Evolutionary conservation across 2,888 invertebrate species (phyloP).

Genomic region (Sinotaia quadrata): DNA sequence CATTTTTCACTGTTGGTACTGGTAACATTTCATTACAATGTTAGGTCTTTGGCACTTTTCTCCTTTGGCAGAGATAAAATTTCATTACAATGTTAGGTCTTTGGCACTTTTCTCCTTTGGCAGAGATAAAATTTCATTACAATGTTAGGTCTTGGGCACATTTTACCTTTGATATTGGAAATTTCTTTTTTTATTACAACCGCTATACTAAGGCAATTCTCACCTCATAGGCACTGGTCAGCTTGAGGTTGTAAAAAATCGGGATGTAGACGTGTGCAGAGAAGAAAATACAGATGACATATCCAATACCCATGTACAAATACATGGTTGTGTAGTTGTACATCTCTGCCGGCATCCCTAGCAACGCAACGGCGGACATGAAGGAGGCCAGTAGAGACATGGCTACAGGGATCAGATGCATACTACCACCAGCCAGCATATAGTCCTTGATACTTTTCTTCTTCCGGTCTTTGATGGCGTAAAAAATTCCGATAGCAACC

Average conservation of each 20-base stretch:
- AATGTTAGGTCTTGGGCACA: no score
- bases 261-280: conserved; percentile 59
- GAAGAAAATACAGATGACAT: conserved; percentile 59
- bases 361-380: conserved; percentile 61
- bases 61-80: no score
- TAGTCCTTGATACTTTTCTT: conserved; percentile 57
- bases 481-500: conserved; percentile 63
- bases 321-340: conserved; percentile 65
- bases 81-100: no score
- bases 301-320: conserved; percentile 58
- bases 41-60: no score
- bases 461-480: conserved; percentile 59
- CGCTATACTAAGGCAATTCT: no score
- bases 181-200: no score
- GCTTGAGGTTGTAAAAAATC: conserved; percentile 54
- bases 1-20: no score
- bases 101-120: no score
- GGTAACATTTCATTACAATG: no score
- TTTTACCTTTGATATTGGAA: no score
- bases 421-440: conserved; percentile 64
- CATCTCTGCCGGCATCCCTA: conserved; percentile 68
- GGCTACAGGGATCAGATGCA: conserved; percentile 61
- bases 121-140: no score
- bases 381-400: conserved; percentile 61
- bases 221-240: conserved; percentile 64